A percentile compares a stretch with the other conserved stretches of the same genome.
Evolutionary conservation across 2,797 vertebrate species (phyloP).

Genomic region (Typhlichthys subterraneus): DNA sequence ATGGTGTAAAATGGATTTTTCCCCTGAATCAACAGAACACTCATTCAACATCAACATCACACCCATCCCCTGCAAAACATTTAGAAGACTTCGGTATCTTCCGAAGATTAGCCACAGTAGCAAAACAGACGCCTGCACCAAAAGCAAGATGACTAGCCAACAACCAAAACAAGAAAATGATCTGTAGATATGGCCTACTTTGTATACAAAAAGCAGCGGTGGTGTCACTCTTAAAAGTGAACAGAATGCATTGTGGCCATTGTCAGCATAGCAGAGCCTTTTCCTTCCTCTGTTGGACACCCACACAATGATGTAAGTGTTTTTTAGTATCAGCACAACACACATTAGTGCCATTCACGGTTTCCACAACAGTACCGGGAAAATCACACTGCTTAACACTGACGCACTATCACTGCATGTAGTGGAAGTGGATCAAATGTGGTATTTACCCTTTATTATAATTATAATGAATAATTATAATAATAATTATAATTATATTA

Average conservation of each 20-base stretch:
- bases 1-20: constrained; percentile 67
- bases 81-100: constrained; percentile 25
- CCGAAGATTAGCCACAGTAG: neutral
- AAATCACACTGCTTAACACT: constrained; percentile 36
- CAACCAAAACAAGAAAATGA: no score
- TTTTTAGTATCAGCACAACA: constrained; percentile 52
- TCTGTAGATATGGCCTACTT: constrained; percentile 3
- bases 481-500: neutral
- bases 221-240: constrained; percentile 44
- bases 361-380: constrained; percentile 43
- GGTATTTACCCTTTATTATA: no score
- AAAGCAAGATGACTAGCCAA: constrained; percentile 14
- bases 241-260: constrained; percentile 51
- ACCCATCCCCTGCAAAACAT: constrained; percentile 36
- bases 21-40: constrained; percentile 69
- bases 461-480: no score
- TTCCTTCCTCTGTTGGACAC: constrained; percentile 60
- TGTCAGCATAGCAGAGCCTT: constrained; percentile 36
- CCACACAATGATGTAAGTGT: constrained; percentile 69
- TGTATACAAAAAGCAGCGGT: constrained; percentile 30
- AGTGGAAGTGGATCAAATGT: neutral
- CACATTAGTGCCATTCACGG: constrained; percentile 57
- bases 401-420: constrained; percentile 27
- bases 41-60: constrained; percentile 42
- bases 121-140: constrained; percentile 17